Evolutionary conservation across 2,113 vertebrate species (phyloP).

Genomic region (Syrmaticus mikado): DNA sequence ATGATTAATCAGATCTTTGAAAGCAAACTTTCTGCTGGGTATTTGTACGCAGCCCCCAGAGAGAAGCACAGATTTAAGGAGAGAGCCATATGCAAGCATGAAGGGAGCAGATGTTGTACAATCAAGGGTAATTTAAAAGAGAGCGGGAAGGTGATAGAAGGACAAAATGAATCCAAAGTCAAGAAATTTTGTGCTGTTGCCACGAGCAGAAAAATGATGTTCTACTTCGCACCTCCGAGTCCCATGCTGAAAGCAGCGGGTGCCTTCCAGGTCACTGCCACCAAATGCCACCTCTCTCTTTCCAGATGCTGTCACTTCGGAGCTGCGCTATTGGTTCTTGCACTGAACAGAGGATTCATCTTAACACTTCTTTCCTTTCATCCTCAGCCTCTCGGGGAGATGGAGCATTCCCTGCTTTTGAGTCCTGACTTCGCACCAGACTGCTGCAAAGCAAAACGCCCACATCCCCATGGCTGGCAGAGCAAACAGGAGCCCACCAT

Average conservation of each 20-base stretch:
- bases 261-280: conserved; percentile 28
- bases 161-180: conserved; percentile 27
- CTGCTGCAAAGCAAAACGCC: background rate
- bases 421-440: background rate
- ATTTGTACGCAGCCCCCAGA: conserved; percentile 64
- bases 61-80: conserved; percentile 65
- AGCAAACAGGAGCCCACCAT: fast-evolving
- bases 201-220: conserved; percentile 4
- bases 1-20: background rate
- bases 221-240: conserved; percentile 22
- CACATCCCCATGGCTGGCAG: fast-evolving
- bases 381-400: background rate
- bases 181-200: background rate
- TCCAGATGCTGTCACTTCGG: background rate
- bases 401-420: background rate
- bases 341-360: background rate
- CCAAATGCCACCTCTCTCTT: background rate
- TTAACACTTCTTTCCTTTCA: background rate
- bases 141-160: conserved; percentile 67
- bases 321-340: background rate
- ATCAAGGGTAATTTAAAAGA: conserved; percentile 71
- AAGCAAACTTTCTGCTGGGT: conserved; percentile 61
- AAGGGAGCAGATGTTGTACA: conserved; percentile 72
- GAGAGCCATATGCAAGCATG: conserved; percentile 60
- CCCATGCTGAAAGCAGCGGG: background rate